Base-by-base conservation (phyloP, 2,888 invertebrate genomes). In the Caprella mutica region DNA sequence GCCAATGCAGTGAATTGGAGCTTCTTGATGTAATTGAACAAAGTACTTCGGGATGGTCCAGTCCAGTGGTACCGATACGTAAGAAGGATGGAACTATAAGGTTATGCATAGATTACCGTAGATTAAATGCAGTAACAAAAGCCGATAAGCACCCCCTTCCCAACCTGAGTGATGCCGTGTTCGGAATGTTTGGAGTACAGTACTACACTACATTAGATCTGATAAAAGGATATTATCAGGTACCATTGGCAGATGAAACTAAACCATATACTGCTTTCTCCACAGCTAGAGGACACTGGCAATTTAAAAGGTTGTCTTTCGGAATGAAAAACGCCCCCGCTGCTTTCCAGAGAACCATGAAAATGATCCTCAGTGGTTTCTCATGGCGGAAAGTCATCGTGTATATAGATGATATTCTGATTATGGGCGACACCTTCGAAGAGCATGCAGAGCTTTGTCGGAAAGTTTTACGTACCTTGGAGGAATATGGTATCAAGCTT, bases 201-300 rank as follows among this genome's bases (percentile, higher is more conserved):
- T 24, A 24, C 27, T 43, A 26, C 23, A 14, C 24, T 6, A 43
- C 43, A 14, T 43, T 43, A 6, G 43, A 24, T 23, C 23, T 43
- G 2, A 23, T 23, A 26, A 23, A 43, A 3, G 43, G 24, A 8
- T 19, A 24, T 5, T 43, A 43, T n/a, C 43, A 43, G 43, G 12
- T 43, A 9, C 24, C 29, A 30, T 19, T 48, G 30, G 30, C 29
- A 9, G 30, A 48, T 9, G 12, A 6, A 1, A 48, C 19, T 17
- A 48, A 48, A 5, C 24, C 29, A 29, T 48, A 29, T n/a, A 48
- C 48, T n/a, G 48, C 48, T 5, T 48, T 48, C 33, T 48, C 48
- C 3, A 48, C 48, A n/a, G 48, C 19, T 21, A 30, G 30, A 21
- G 17, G 19, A 1, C 48, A 48, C 3, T 48, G 27, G 27, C 48